Conservation (phyloP, 2,888 invertebrate genomes). For the Podotricha telesiphe region DNA sequence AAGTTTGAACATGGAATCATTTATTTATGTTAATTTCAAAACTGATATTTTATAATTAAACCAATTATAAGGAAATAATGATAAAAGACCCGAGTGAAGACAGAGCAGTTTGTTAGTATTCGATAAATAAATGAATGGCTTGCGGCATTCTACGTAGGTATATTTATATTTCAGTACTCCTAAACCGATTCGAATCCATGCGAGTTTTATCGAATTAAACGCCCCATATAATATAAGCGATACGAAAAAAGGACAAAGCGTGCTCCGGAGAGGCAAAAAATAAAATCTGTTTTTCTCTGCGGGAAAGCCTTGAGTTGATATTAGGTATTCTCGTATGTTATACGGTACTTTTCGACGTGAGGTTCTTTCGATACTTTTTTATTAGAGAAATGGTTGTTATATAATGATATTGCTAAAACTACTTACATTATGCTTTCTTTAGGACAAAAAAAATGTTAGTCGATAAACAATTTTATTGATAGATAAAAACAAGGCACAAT, state of each 20-base stretch:
- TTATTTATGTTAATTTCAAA: too few relatives aligned
- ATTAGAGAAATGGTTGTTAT: conserved; percentile 9
- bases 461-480: neutral
- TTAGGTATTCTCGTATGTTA: conserved; percentile 43
- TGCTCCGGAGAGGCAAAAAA: conserved; percentile 61
- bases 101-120: neutral
- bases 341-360: conserved; percentile 16
- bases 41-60: too few relatives aligned
- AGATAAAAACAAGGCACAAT: neutral
- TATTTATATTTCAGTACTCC: conserved; percentile 59
- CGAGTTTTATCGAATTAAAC: conserved; percentile 77
- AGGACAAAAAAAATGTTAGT: neutral
- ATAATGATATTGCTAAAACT: conserved; percentile 17
- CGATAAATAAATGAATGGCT: conserved; percentile 13
- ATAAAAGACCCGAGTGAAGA: neutral
- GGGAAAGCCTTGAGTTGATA: conserved; percentile 36
- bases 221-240: conserved; percentile 75
- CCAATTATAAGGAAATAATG: too few relatives aligned
- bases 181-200: conserved; percentile 68
- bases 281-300: conserved; percentile 57
- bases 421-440: neutral
- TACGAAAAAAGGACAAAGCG: conserved; percentile 72
- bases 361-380: conserved; percentile 12
- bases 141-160: conserved; percentile 36
- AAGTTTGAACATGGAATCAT: too few relatives aligned